Base-by-base conservation (phyloP, 2,113 vertebrate genomes). In the Cynocephalus volans region DNA sequence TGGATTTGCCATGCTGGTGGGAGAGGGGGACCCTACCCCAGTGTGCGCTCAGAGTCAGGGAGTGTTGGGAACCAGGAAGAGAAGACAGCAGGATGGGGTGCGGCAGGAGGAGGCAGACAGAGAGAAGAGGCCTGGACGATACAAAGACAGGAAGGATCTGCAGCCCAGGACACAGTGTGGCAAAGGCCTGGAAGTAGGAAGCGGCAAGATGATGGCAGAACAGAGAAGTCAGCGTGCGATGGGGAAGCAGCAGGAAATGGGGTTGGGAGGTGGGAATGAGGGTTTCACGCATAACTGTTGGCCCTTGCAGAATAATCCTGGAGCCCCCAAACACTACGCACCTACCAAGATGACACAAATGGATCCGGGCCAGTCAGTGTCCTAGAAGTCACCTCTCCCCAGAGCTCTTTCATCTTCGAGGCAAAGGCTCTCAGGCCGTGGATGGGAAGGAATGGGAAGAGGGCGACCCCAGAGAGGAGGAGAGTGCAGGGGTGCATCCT, bases 141-240 rank as follows among this genome's bases (percentile, higher is more conserved):
- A 0, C 14, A 28, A 12, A 18, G n/a, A 2, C 3, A 24, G 31
- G 21, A 13, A n/a, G 23, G 15, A 10, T 1, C 72, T 23, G 17
- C 50, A n/a, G 79, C 28, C 3, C 18, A 26, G 15, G 69, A 54
- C 5, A 3, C 0, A 0, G 67, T 36, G 8, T 54, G 77, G 50
- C 72, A 65, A 75, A 62, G 36, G 64, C 28, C 28, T 36, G 0
- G 1, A 21, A 23, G 84, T 56, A 75, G 50, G 77, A 67, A 36
- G 33, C 12, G 18, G 50, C 2, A 8, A 13, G 1, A 14, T 8
- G 56, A 8, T 62, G 0, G 2, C 2, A 0, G 65, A 33, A 54
- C 10, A 9, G 79, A 15, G 54, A 79, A 45, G 79, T 65, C n/a
- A 11, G 18, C 3, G 67, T 54, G 54, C 0, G 4, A 0, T 3